Evolutionary conservation across 1,140 invertebrate genomes (phyloP).

Genomic region (Zaprionus kolodkinae): DNA sequence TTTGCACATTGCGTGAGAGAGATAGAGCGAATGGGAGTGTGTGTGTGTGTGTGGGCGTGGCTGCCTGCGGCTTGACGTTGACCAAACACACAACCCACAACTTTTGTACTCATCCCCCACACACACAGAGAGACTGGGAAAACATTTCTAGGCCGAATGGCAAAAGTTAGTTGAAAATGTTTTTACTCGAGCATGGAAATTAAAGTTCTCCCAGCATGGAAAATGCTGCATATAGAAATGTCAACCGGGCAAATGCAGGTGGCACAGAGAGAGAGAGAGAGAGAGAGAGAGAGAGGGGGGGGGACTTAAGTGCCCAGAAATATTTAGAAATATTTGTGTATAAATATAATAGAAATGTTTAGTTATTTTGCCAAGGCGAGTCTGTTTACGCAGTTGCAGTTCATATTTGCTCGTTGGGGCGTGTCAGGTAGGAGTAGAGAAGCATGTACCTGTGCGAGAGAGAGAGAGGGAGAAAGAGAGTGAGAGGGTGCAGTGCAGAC

Average conservation of each 20-base stretch:
- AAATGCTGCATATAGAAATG: conserved; percentile 32
- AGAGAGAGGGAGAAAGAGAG: conserved; percentile 7
- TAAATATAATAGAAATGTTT: conserved; percentile 34
- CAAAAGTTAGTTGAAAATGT: conserved; percentile 61
- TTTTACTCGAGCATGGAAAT: conserved; percentile 49
- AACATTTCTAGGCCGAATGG: conserved; percentile 49
- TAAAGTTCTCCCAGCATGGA: conserved; percentile 35
- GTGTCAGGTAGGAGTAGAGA: conserved; percentile 16
- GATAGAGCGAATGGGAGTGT: not conserved
- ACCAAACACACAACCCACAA: conserved; percentile 43
- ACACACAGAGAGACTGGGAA: conserved; percentile 8
- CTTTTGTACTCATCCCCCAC: conserved; percentile 28
- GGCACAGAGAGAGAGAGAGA: not conserved
- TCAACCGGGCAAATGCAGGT: conserved; percentile 24
- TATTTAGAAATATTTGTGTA: conserved; percentile 10
- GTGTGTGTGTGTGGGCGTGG: conserved; percentile 21
- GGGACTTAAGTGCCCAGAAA: conserved; percentile 3
- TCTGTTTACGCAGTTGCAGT: conserved; percentile 46
- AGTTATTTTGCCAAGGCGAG: conserved; percentile 37
- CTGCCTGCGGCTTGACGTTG: conserved; percentile 34
- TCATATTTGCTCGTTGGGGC: conserved; percentile 57
- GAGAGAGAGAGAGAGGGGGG: not conserved
- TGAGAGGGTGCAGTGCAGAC: not conserved
- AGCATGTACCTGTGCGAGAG: not conserved
- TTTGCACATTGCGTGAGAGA: not conserved